Evolutionary conservation across 2,113 vertebrate genomes (phyloP), one percentile per base, ranked within the genome.

Genomic region (Hepsetus odoe): DNA sequence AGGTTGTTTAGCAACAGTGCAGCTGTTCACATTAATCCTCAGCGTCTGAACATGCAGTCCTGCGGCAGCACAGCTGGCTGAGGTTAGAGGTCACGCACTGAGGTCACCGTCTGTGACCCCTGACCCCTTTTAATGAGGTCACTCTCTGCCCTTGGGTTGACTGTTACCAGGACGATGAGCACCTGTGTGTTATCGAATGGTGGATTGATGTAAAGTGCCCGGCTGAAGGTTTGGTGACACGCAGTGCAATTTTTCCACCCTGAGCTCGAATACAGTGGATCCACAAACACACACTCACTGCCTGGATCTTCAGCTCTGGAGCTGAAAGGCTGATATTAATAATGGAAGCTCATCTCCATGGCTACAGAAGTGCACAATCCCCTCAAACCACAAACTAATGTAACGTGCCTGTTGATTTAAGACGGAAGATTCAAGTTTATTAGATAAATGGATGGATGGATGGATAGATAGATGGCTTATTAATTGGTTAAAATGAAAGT

Each of bases 61-160:
- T 51, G 67, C 26, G 33, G 46, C 46, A 12, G 30, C 46, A 30
- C 68, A 71, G 68, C 68, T 71, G 44, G 26, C 5, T n/a, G 10
- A 71, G 68, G 46, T 71, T 49, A 69, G 42, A 10, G 14, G 42
- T 16, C 1, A 32, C 46, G 35, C 14, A 2, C 46, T 33, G 16
- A 33, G 68, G 44, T 30, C 68, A 32, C 26, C 49, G 11, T 0
- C 68, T 0, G 3, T 53, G 28, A 1, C 68, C 68, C 35, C 55
- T 33, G 46, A 51, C 68, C 44, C 28, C 68, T n/a, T n/a, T 30
- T 71, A 71, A 71, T 71, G 68, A 28, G 46, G 20, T 65, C 61
- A 62, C 44, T 51, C 44, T 24, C 65, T 46, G 26, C 49, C 66
- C 5, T 16, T n/a, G 61, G 68, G 28, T 22, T 71, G 53, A 32